Conservation (phyloP, 2,113 vertebrate species). For the Gobio gobio region DNA sequence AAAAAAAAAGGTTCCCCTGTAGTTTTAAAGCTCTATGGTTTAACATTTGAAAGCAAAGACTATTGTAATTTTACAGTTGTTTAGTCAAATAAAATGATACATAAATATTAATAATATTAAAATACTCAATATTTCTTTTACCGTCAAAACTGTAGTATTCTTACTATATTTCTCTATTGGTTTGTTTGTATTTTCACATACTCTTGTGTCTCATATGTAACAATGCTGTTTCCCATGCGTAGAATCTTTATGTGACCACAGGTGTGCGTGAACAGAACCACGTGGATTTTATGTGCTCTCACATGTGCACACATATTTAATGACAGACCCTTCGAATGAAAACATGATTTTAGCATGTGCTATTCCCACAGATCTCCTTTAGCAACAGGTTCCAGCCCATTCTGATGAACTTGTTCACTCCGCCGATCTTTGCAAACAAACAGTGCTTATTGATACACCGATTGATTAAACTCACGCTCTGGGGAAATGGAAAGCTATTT, state of each 20-base stretch:
- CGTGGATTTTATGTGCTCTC: background rate
- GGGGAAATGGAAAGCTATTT: conserved; percentile 67
- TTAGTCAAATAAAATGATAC: no score
- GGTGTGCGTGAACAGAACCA: background rate
- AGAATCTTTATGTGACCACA: background rate
- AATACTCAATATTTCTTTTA: no score
- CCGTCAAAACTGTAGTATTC: no score
- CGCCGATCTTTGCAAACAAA: conserved; percentile 24
- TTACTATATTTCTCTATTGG: background rate
- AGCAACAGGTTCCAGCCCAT: background rate
- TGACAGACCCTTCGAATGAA: background rate
- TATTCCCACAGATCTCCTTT: background rate
- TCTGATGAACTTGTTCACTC: background rate
- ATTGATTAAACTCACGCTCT: conserved; percentile 63
- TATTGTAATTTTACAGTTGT: no score
- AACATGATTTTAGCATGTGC: background rate
- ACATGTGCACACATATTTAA: background rate
- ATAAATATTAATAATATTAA: no score
- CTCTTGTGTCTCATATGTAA: background rate
- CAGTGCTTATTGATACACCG: conserved; percentile 32
- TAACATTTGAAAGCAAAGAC: no score
- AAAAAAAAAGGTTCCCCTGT: no score
- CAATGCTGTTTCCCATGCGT: background rate
- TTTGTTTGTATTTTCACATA: background rate
- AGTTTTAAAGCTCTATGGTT: no score